Base-by-base conservation (phyloP, 2,797 vertebrate genomes). In the Pyrrhura leucotis region DNA sequence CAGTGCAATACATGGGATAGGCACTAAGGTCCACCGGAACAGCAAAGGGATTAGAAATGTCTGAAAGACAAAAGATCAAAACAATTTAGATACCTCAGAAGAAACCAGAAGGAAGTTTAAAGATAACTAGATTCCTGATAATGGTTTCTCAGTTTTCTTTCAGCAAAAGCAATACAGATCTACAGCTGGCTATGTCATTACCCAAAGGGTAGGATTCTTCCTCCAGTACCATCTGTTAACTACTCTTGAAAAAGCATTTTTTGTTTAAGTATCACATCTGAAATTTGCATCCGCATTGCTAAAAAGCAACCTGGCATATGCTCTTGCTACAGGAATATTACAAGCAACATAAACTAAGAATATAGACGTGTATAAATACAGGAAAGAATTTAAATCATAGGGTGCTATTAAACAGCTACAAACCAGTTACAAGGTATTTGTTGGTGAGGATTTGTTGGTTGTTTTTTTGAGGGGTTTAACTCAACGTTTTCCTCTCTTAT, bases 1-100 rank as follows among this genome's bases (percentile, higher is more conserved):
- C 99, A 92, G 99, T 99, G 98, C 99, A 99, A 97, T 99, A 99
- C 85, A 99, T 98, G 26, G 99, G 99, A 95, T 99, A 99, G 97
- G 99, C 99, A 97, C 97, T 98, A 93, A 99, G 98, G 98, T 99
- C 99, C 93, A 99, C 99, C 0, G 99, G 99, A 69, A 97, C 98
- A 65, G 98, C 98, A 93, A 99, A 99, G 6, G 99, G 98, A 94
- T 99, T 99, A 47, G 99, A 99, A 91, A 99, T 98, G 92, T 99
- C 99, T 99, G 97, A 28, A 95, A 95, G 88, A 92, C 59, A 97
- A 48, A 91, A 97, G 66, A 93, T 5, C 16, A 94, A 44, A 68
- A 7, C 14, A 4, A 82, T 37, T 61, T 2, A 82, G 67, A 50
- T 35, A 29, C 31, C 29, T 67, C 67, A 37, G 26, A 68, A 76